Evolutionary conservation across 2,113 vertebrate genomes (phyloP).

Genomic region (Onychorhynchus coronatus): DNA sequence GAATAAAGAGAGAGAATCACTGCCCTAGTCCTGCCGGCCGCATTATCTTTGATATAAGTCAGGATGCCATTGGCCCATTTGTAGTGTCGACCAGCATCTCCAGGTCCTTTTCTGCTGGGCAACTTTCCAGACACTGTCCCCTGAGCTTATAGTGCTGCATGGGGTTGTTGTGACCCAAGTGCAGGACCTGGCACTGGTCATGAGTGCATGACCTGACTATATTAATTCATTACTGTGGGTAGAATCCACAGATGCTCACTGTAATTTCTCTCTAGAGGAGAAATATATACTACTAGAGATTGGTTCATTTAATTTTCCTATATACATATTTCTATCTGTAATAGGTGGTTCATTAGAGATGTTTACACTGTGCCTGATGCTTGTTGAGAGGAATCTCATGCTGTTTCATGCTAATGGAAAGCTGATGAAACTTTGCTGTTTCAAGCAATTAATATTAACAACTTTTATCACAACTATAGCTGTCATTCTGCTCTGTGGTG

Average conservation of each 20-base stretch:
- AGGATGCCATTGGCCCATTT: background rate
- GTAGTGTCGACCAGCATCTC: background rate
- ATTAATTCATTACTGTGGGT: background rate
- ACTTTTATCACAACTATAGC: background rate
- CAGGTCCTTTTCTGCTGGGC: background rate
- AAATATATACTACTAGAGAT: background rate
- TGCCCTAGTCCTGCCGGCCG: background rate
- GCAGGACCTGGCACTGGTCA: background rate
- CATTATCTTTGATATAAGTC: background rate
- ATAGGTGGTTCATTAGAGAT: conserved; percentile 28
- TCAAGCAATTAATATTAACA: conserved; percentile 38
- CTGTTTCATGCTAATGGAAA: conserved; percentile 33
- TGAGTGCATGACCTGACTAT: background rate
- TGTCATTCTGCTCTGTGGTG: background rate
- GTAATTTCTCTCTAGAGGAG: background rate
- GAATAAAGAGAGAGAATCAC: background rate
- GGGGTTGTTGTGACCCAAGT: background rate
- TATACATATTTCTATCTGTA: background rate
- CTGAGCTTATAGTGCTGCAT: background rate
- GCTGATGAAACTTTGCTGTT: conserved; percentile 33
- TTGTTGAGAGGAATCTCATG: background rate
- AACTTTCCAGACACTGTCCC: background rate
- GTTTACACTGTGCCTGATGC: background rate
- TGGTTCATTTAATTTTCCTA: conserved; percentile 6
- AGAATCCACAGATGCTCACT: background rate